phyloP scores from a whole-genome alignment of 2,797 vertebrate species.

The Pachyuromys duprasi region DNA sequence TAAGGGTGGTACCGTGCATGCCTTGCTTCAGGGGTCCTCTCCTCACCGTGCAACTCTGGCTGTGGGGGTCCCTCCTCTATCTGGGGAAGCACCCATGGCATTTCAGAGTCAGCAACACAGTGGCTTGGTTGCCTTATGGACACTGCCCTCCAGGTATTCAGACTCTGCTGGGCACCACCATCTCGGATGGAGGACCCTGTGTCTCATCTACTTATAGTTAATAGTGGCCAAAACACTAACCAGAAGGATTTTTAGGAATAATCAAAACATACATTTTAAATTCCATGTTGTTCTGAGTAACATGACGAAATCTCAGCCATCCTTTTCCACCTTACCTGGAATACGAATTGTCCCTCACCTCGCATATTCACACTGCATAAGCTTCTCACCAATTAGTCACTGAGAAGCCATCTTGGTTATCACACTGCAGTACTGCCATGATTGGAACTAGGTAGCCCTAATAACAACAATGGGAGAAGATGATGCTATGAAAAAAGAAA shows the following conservation, averaged over 20 bases:
- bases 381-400: not conserved
- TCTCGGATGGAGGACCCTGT: too few relatives aligned
- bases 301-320: not conserved
- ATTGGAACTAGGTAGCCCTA: not conserved
- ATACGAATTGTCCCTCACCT: too few relatives aligned
- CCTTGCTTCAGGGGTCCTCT: too few relatives aligned
- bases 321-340: not conserved
- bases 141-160: too few relatives aligned
- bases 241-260: not conserved
- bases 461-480: not conserved
- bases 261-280: not conserved
- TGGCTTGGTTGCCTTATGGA: too few relatives aligned
- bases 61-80: too few relatives aligned
- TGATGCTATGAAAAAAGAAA: slow-evolving; percentile 16
- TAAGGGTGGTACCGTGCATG: too few relatives aligned
- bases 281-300: not conserved
- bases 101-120: too few relatives aligned
- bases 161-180: too few relatives aligned
- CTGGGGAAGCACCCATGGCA: too few relatives aligned
- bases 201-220: not conserved
- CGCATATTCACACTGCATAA: not conserved
- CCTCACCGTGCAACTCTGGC: too few relatives aligned
- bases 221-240: not conserved
- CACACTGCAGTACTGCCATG: not conserved
- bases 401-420: not conserved